Conservation (phyloP, 37 sponge, comb jelly and placozoan genomes). For the Halichondria panicea region DNA sequence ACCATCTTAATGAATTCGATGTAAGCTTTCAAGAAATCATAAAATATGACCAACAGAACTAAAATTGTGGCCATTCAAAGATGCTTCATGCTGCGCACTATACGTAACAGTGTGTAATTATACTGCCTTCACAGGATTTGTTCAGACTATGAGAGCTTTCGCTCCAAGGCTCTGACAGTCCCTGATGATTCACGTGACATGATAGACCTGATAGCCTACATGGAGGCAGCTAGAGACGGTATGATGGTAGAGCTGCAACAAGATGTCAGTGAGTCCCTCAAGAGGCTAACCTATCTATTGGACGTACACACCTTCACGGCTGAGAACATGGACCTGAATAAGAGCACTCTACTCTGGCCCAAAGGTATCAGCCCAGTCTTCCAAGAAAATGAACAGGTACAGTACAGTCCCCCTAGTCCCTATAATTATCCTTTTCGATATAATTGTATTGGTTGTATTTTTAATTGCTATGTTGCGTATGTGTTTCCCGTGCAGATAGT, state of each 20-base stretch:
- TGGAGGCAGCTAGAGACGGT: slow-evolving; percentile 62
- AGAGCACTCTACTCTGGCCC: slow-evolving; percentile 88
- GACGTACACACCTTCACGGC: slow-evolving; percentile 75
- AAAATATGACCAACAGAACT: no score
- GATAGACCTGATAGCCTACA: slow-evolving; percentile 85
- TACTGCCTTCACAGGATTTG: slow-evolving; percentile 70
- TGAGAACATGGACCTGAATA: slow-evolving; percentile 85
- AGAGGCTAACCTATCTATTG: slow-evolving; percentile 79
- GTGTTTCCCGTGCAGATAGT: slow-evolving; percentile 48
- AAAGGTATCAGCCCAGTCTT: slow-evolving; percentile 81
- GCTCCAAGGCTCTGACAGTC: slow-evolving; percentile 59
- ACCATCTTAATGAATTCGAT: no score
- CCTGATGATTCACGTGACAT: slow-evolving; percentile 92
- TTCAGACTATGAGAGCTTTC: slow-evolving; percentile 82
- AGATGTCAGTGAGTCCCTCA: slow-evolving; percentile 64
- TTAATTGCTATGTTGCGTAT: no score
- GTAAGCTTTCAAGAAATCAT: no score
- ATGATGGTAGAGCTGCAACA: slow-evolving; percentile 56
- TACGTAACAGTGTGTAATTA: slow-evolving; percentile 3
- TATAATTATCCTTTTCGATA: no score
- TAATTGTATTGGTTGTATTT: no score
- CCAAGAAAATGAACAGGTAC: slow-evolving; percentile 88
- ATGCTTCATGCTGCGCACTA: neutral
- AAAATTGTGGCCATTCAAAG: no score
- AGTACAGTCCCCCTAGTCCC: no score